Conservation (phyloP, 2,888 invertebrate genomes). For the Sicus ferrugineus region DNA sequence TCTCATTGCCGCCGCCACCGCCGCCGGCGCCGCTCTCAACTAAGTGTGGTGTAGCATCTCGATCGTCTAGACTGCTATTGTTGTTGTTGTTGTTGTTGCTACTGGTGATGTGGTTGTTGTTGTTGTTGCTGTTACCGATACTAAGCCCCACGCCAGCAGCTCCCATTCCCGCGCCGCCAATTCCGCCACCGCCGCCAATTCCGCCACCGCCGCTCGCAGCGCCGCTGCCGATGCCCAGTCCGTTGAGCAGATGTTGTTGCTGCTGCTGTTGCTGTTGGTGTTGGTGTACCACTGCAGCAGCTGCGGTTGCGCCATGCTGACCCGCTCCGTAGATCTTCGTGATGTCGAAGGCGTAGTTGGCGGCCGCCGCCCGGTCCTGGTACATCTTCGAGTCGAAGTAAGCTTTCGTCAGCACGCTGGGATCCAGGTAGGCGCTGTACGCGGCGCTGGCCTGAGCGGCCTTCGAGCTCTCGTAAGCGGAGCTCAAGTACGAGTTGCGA, state of each 20-base stretch:
- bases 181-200: conserved; percentile 49
- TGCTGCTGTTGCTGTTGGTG: conserved; percentile 56
- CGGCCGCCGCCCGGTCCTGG: conserved; percentile 63
- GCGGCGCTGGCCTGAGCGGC: conserved; percentile 62
- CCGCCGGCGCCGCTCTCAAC: conserved; percentile 51
- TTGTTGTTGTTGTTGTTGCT: conserved; percentile 52
- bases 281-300: conserved; percentile 57
- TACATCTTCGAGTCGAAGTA: conserved; percentile 66
- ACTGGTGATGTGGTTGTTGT: conserved; percentile 50
- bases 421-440: conserved; percentile 64
- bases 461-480: conserved; percentile 58
- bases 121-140: conserved; percentile 49
- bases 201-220: conserved; percentile 34
- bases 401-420: conserved; percentile 64
- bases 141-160: conserved; percentile 38
- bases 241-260: conserved; percentile 55
- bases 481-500: conserved; percentile 59
- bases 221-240: conserved; percentile 47
- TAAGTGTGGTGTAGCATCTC: conserved; percentile 62
- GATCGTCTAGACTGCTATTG: conserved; percentile 58
- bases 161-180: conserved; percentile 31
- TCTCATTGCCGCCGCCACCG: conserved; percentile 45
- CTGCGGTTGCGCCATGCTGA: conserved; percentile 55
- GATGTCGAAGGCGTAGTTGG: conserved; percentile 65
- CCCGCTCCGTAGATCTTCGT: conserved; percentile 64